A percentile compares a stretch with the other conserved stretches of the same genome.
Evolutionary conservation across 1,140 invertebrate genomes (phyloP).

Genomic region (Xylocopa sonorina): DNA sequence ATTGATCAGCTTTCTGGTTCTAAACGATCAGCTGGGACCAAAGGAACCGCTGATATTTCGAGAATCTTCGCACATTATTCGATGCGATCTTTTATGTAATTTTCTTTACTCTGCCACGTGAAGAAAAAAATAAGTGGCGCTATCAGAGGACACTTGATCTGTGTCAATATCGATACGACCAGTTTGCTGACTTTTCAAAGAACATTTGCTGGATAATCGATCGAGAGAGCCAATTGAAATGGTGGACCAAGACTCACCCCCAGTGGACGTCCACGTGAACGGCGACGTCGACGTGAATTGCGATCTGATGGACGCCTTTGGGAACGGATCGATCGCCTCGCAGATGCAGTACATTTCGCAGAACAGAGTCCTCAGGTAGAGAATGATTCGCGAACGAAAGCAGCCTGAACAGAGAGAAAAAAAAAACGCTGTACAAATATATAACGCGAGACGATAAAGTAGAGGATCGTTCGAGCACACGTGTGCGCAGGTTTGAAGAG

Average conservation of each 20-base stretch:
- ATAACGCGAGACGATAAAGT: too few relatives aligned
- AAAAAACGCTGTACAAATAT: too few relatives aligned
- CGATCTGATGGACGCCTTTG: constrained; percentile 63
- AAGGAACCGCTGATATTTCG: too few relatives aligned
- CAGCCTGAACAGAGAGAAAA: too few relatives aligned
- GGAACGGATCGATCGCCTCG: constrained; percentile 52
- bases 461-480: too few relatives aligned
- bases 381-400: not conserved
- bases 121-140: not conserved
- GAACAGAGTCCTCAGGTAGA: constrained; percentile 77
- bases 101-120: too few relatives aligned
- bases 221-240: constrained; percentile 36
- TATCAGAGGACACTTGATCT: not conserved
- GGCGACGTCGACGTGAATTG: constrained; percentile 64
- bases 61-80: too few relatives aligned
- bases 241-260: constrained; percentile 71
- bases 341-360: constrained; percentile 56
- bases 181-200: too few relatives aligned
- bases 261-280: constrained; percentile 57
- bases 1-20: too few relatives aligned
- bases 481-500: not conserved
- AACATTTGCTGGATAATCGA: too few relatives aligned
- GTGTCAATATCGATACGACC: not conserved
- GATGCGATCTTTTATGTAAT: too few relatives aligned
- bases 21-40: too few relatives aligned